Percentiles rank a stretch among this genome's conserved stretches.
phyloP scores from a whole-genome alignment of 2,888 invertebrate species.

The Campoplex nolae region DNA sequence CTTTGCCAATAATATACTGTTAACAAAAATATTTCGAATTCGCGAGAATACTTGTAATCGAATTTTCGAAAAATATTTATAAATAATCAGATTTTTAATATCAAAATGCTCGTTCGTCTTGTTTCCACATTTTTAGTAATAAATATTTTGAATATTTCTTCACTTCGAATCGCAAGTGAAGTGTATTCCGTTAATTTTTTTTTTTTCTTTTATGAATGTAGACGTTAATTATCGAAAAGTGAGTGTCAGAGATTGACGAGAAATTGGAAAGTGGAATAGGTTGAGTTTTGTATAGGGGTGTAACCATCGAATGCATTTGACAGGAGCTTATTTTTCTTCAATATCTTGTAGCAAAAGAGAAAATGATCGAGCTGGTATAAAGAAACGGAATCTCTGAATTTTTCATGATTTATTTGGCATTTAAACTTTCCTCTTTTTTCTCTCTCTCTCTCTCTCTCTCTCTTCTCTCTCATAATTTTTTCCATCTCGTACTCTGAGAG shows the following conservation, averaged over 20 bases:
- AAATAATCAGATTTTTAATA: neutral
- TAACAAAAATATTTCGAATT: neutral
- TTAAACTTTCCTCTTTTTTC: neutral
- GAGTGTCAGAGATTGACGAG: constrained; percentile 26
- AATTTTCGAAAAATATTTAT: neutral
- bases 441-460: neutral
- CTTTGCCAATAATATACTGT: neutral
- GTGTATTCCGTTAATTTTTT: neutral
- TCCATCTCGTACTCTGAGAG: neutral
- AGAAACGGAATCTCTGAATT: constrained; percentile 21
- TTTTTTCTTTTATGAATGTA: constrained; percentile 1
- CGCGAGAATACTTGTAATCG: neutral
- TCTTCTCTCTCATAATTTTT: neutral
- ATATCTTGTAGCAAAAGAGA: constrained; percentile 5
- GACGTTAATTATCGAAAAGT: constrained; percentile 20
- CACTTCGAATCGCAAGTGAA: neutral
- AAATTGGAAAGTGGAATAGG: constrained; percentile 60
- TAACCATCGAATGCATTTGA: constrained; percentile 11
- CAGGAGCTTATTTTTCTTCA: neutral
- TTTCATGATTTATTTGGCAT: constrained; percentile 8
- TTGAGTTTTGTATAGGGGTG: constrained; percentile 1
- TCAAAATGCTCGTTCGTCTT: constrained; percentile 5
- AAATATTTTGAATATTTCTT: constrained; percentile 15
- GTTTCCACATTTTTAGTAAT: constrained; percentile 21
- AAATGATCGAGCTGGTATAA: constrained; percentile 14